Evolutionary conservation across 2,888 invertebrate species (phyloP).

Genomic region (Drosophila buzzatii): DNA sequence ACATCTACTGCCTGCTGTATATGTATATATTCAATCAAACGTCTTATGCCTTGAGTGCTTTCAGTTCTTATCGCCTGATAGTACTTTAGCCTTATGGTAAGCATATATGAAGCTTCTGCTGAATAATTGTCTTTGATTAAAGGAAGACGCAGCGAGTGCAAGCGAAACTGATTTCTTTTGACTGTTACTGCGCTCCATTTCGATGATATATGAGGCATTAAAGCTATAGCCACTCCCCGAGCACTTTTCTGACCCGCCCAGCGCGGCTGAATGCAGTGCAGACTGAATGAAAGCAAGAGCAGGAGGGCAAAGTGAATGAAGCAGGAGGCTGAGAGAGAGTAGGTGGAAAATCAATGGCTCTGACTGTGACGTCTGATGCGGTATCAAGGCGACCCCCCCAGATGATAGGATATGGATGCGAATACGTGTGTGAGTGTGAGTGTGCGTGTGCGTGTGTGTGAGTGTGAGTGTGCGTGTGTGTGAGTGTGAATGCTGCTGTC

Average conservation of each 20-base stretch:
- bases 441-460: slow-evolving; percentile 3
- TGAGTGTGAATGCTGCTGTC: slow-evolving; percentile 21
- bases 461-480: slow-evolving; percentile 5
- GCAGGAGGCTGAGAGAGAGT: not conserved
- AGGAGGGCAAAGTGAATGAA: not conserved
- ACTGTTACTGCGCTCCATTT: not conserved
- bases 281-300: slow-evolving; percentile 12
- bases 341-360: slow-evolving; percentile 63
- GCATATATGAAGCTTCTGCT: not conserved
- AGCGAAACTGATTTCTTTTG: slow-evolving; percentile 4
- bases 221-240: slow-evolving; percentile 32
- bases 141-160: slow-evolving; percentile 1
- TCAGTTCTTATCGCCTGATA: not conserved
- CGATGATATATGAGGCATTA: slow-evolving; percentile 67
- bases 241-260: slow-evolving; percentile 29
- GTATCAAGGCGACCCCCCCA: slow-evolving; percentile 42
- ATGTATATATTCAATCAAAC: not conserved
- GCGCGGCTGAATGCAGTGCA: slow-evolving; percentile 43
- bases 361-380: slow-evolving; percentile 46
- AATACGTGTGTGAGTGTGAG: slow-evolving; percentile 2
- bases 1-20: not conserved
- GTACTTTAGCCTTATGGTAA: not conserved
- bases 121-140: slow-evolving; percentile 1
- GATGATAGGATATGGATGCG: slow-evolving; percentile 23
- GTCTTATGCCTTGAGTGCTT: not conserved